Percentiles rank a stretch among this genome's conserved stretches.
Conservation (phyloP, 2,888 invertebrate species). For the Troilus luridus region DNA sequence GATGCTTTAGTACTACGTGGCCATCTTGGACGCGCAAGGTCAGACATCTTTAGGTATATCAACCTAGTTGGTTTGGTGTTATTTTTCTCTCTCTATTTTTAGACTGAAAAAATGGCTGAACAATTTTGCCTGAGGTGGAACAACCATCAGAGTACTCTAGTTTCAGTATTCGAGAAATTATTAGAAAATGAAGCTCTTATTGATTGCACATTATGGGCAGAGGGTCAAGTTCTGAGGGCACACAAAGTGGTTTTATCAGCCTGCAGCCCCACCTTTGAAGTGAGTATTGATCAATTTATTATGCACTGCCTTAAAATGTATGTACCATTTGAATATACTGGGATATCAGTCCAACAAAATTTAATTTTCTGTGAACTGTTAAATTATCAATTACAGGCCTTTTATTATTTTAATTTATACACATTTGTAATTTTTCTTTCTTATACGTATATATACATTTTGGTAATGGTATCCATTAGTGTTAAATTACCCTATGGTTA, state of each 20-base stretch:
- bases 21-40: constrained; percentile 57
- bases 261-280: constrained; percentile 71
- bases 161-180: constrained; percentile 92
- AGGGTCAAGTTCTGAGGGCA: constrained; percentile 91
- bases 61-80: background rate
- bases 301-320: background rate
- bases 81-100: constrained; percentile 59
- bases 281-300: constrained; percentile 62
- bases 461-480: no score
- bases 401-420: no score
- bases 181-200: constrained; percentile 92
- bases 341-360: no score
- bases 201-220: constrained; percentile 94
- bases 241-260: constrained; percentile 96
- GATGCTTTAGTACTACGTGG: constrained; percentile 29
- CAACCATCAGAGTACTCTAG: constrained; percentile 93
- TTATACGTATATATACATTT: no score
- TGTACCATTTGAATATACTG: no score
- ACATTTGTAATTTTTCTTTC: no score
- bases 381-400: no score
- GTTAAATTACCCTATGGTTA: no score
- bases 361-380: no score
- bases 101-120: constrained; percentile 69
- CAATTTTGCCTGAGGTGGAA: constrained; percentile 96
- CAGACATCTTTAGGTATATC: background rate